Evolutionary conservation across 2,113 vertebrate species (phyloP).

Genomic region (Mixornis gularis): DNA sequence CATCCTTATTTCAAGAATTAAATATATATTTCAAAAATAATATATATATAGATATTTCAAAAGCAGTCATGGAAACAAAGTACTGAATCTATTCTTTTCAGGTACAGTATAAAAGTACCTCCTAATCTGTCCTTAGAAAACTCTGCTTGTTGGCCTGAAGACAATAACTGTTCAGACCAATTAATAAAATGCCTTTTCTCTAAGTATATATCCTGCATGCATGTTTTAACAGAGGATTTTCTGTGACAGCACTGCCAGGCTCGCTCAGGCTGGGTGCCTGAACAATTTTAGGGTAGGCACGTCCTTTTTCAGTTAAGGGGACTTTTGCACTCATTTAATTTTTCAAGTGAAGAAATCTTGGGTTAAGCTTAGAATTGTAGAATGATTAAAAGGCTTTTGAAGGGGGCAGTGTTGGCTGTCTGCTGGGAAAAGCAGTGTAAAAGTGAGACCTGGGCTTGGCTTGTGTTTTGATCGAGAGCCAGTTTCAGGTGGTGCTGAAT

Average conservation of each 20-base stretch:
- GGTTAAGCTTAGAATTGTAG: not conserved
- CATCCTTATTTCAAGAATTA: not conserved
- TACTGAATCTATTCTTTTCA: not conserved
- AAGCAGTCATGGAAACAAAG: not conserved
- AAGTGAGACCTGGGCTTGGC: not conserved
- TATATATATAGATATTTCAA: not conserved
- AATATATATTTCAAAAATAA: not conserved
- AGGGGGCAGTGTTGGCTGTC: not conserved
- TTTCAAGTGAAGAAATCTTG: not conserved
- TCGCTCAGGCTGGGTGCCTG: not conserved
- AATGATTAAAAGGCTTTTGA: not conserved
- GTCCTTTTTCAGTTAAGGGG: not conserved
- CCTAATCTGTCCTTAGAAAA: not conserved
- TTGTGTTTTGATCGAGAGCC: not conserved
- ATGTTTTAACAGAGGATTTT: not conserved
- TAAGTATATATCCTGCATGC: not conserved
- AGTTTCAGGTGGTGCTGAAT: slow-evolving; percentile 13
- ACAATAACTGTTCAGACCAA: not conserved
- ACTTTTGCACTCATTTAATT: not conserved
- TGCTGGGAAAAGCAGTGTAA: not conserved
- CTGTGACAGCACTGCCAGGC: not conserved
- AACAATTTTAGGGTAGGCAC: not conserved
- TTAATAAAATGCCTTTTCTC: not conserved
- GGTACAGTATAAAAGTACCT: not conserved
- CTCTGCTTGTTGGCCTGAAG: not conserved